Percentiles rank a stretch among this genome's conserved stretches.
Evolutionary conservation across 2,888 invertebrate species (phyloP).

Genomic region (Sinohyriopsis cumingii): DNA sequence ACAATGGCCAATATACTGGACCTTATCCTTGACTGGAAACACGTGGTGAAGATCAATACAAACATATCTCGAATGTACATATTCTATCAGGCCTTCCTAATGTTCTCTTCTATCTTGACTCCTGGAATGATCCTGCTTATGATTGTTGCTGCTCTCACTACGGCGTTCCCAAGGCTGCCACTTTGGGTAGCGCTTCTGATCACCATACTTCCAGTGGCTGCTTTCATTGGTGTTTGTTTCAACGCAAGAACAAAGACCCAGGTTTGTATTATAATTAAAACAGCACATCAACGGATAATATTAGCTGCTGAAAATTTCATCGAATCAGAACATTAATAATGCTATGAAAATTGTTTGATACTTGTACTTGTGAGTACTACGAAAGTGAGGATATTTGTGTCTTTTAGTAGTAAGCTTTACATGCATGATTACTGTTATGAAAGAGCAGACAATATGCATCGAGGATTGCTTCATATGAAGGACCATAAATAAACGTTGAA

Average conservation of each 20-base stretch:
- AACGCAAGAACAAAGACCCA: constrained; percentile 73
- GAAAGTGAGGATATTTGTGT: no score
- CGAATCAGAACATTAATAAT: no score
- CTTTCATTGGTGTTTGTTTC: constrained; percentile 54
- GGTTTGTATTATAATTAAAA: constrained; percentile 73
- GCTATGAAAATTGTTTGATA: no score
- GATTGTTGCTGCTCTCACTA: constrained; percentile 76
- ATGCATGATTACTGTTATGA: no score
- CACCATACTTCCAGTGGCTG: constrained; percentile 41
- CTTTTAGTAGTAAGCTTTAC: no score
- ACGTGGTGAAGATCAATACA: constrained; percentile 89
- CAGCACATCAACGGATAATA: no score
- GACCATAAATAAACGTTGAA: no score
- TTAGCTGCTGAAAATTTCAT: no score
- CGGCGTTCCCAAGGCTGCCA: constrained; percentile 42
- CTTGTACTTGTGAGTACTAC: no score
- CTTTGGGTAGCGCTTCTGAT: constrained; percentile 73
- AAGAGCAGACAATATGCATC: no score
- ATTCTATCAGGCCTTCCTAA: constrained; percentile 35
- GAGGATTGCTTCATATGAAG: no score
- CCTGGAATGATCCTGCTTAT: constrained; percentile 83
- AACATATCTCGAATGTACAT: constrained; percentile 82
- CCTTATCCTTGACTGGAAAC: constrained; percentile 29
- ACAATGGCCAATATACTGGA: constrained; percentile 82
- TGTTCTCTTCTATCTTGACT: constrained; percentile 89